Base-by-base conservation (phyloP, 1,140 invertebrate species). In the Prorops nasuta region DNA sequence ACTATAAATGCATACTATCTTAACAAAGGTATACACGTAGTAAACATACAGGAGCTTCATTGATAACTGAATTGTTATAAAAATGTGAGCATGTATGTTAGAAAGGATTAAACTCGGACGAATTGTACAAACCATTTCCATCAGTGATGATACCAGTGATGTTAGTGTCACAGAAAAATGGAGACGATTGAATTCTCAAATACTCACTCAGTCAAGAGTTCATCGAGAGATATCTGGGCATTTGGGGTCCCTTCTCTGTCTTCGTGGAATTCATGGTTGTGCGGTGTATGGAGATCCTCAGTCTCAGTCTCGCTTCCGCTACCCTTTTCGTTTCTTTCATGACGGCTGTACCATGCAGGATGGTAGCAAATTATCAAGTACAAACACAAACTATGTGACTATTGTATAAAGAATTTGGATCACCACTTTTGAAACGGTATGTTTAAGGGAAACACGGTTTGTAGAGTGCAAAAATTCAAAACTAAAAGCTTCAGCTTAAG, bases 141-240 rank as follows among this genome's bases (percentile, higher is more conserved):
- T 56, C 36, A n/a, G 24, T 34, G 34, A 51, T 20, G 36, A 39
- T 34, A 38, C 35, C 14, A 12, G 16, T 21, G 20, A 21, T 17
- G 18, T 1, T 44, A 34, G 16, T 43, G n/a, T 46, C 31, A 47
- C n/a, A 20, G 39, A 56, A 28, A 10, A 28, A 28, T 6, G 10
- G 4, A 28, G 10, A 28, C 24, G 24, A n/a, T n/a, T 28, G 24
- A 6, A 40, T 40, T 55, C 55, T 68, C 54, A 37, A 50, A 48
- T 83, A 84, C 82, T 83, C 71, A 84, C 82, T 83, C 78, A 21
- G 71, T 72, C 43, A 80, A 66, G 41, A 79, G 68, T 54, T 78
- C 74, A 54, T 79, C 75, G 48, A 78, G 67, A 43, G 69, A 72
- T 44, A 64, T 69, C 56, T 73, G 72, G 43, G 64, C 73, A 70